Base-by-base conservation (phyloP, 2,113 vertebrate species). In the Erinaceus europaeus region DNA sequence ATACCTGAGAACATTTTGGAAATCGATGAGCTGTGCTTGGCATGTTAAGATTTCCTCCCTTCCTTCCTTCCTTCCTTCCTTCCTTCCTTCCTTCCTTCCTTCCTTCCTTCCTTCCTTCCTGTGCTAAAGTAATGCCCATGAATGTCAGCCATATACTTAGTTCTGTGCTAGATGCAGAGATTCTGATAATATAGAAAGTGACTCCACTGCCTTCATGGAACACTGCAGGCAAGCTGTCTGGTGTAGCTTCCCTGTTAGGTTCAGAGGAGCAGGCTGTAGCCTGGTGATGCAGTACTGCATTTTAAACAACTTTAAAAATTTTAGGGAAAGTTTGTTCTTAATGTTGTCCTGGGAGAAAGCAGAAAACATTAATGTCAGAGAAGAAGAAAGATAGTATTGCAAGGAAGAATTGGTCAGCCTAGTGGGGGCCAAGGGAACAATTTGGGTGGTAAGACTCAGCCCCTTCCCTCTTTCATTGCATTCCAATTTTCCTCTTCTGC, bases 261-360 rank as follows among this genome's bases (percentile, higher is more conserved):
- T 21, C 27, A 32, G 74, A 46, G 57, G 34, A 44, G 11, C 36
- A 23, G 34, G 18, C 44, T 71, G 80, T n/a, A 81, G 59, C 42
- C 27, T 77, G 23, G 17, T 20, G n/a, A n/a, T n/a, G n/a, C n/a
- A n/a, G n/a, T n/a, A n/a, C n/a, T n/a, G n/a, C n/a, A n/a, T n/a
- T n/a, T n/a, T n/a, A n/a, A n/a, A n/a, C n/a, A n/a, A n/a, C n/a
- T n/a, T n/a, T n/a, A n/a, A n/a, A n/a, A n/a, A n/a, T n/a, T 59
- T 64, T 17, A 57, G 65, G 53, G 34, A 90, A 57, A 34, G 38
- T 71, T 64, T 91, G 32, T 64, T 57, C 29, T 74, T 57, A 52
- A 57, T 25, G 32, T 52, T 52, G 21, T 11, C 61, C 46, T 90
- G 12, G 27, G 55, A 48, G 17, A 50, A 90, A 79, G 38, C 17